Base-by-base conservation (phyloP, 2,113 vertebrate genomes). In the Dunckerocampus dactyliophorus region DNA sequence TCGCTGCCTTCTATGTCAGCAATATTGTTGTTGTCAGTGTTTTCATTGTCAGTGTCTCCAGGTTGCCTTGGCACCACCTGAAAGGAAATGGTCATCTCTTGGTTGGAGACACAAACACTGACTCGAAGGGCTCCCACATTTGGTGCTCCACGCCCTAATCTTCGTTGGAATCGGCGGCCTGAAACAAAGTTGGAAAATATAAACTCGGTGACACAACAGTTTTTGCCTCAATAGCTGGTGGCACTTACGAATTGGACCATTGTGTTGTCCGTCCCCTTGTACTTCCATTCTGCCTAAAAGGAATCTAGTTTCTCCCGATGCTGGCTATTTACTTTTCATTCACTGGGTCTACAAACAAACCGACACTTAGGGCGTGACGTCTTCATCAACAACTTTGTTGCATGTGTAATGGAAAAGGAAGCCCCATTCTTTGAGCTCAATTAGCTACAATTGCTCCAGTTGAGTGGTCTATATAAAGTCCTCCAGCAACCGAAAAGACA, bases 191-290 rank as follows among this genome's bases (percentile, higher is more conserved):
- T 12, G 31, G 31, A 37, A 37, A 3, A 8, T 12, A 5, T 34
- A 5, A 34, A 7, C 31, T 34, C 31, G 9, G 14, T 14, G 39
- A 24, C 3, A 3, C 1, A 15, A 50, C 20, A 50, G 49, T 50
- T 24, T 31, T 13, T 8, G 6, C 13, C 10, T 19, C 17, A 37
- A 37, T 19, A 10, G 22, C 8, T 9, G 21, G 1, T 7, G 31
- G 19, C 21, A 56, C 54, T 56, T 15, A 56, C 54, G 54, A 42
- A 56, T 56, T 56, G 54, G 54, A 43, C 37, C 54, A n/a, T 42
- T 56, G 54, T 56, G 54, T 42, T 56, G 37, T 14, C 54, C 54
- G 37, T 56, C 54, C 6, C 54, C 54, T 56, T 56, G 54, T 4
- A 42, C 34, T 42, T 56, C 54, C 54, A 56, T 56, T 42, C 42